Evolutionary conservation across 2,888 invertebrate genomes (phyloP).

Genomic region (Monopis laevigella): DNA sequence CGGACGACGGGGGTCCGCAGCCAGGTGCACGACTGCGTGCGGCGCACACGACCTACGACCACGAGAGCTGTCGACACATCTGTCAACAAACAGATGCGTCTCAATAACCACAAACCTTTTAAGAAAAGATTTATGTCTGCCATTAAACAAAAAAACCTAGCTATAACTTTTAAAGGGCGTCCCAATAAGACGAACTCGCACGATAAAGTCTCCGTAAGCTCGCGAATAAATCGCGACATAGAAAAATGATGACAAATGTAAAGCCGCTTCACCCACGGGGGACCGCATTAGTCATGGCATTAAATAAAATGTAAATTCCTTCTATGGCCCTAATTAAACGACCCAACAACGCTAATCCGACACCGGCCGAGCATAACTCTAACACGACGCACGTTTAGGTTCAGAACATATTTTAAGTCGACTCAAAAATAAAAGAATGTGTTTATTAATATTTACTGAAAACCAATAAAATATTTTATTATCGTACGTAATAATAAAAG

Average conservation of each 20-base stretch:
- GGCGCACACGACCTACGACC: conserved; percentile 25
- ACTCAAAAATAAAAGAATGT: conserved; percentile 7
- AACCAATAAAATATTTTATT: too few relatives aligned
- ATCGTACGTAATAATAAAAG: too few relatives aligned
- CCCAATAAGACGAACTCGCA: too few relatives aligned
- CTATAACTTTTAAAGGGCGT: too few relatives aligned
- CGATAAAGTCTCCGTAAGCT: too few relatives aligned
- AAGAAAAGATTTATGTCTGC: too few relatives aligned
- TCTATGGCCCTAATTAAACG: conserved; percentile 42
- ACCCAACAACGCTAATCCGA: conserved; percentile 42
- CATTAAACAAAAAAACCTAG: too few relatives aligned
- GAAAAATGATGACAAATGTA: conserved; percentile 65
- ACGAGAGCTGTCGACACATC: conserved; percentile 33
- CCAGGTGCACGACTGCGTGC: conserved; percentile 42
- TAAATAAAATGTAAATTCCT: conserved; percentile 50
- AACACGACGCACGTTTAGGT: conserved; percentile 11
- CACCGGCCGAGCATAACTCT: conserved; percentile 26
- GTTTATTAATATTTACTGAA: too few relatives aligned
- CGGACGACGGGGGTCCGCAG: conserved; percentile 23
- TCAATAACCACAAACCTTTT: conserved; percentile 9
- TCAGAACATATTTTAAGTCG: conserved; percentile 4
- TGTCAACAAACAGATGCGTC: conserved; percentile 34
- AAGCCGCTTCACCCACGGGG: conserved; percentile 32
- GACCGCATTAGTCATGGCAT: conserved; percentile 51
- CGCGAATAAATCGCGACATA: conserved; percentile 60